Conservation (phyloP, 92 coral and sea anemone species). For the Parazoanthus darwini region DNA sequence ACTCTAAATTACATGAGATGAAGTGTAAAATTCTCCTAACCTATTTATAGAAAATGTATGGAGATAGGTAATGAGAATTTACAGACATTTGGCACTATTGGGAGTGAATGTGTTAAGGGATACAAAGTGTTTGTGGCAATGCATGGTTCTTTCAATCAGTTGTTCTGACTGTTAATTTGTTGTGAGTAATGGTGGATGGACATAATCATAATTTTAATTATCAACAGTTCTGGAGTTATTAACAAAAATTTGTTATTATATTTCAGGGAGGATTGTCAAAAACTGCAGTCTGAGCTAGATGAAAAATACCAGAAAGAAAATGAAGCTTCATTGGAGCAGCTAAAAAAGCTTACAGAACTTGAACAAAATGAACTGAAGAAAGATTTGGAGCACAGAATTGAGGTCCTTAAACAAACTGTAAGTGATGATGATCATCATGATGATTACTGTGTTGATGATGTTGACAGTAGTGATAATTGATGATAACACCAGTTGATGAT, state of each 20-base stretch:
- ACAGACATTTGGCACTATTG: no score
- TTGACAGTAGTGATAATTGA: background rate
- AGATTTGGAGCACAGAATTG: slow-evolving; percentile 80
- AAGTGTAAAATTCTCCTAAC: no score
- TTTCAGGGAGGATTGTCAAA: slow-evolving; percentile 73
- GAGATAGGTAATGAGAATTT: no score
- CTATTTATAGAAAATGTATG: no score
- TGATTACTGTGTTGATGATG: background rate
- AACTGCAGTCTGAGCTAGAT: slow-evolving; percentile 73
- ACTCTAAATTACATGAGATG: no score
- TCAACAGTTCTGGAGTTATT: background rate
- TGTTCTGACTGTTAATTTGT: no score
- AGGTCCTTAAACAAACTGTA: slow-evolving; percentile 75
- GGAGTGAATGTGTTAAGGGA: no score
- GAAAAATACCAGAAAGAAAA: slow-evolving; percentile 79
- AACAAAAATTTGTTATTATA: no score
- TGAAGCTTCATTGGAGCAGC: slow-evolving; percentile 67
- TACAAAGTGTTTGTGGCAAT: no score
- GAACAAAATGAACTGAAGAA: slow-evolving; percentile 75
- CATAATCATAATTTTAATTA: background rate
- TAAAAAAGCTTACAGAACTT: slow-evolving; percentile 64
- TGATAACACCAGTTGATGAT: no score
- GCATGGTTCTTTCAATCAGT: background rate
- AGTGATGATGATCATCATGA: background rate
- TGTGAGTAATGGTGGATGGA: background rate